Conservation (phyloP, 23 tunicate species). For the Phallusia fumigata region DNA sequence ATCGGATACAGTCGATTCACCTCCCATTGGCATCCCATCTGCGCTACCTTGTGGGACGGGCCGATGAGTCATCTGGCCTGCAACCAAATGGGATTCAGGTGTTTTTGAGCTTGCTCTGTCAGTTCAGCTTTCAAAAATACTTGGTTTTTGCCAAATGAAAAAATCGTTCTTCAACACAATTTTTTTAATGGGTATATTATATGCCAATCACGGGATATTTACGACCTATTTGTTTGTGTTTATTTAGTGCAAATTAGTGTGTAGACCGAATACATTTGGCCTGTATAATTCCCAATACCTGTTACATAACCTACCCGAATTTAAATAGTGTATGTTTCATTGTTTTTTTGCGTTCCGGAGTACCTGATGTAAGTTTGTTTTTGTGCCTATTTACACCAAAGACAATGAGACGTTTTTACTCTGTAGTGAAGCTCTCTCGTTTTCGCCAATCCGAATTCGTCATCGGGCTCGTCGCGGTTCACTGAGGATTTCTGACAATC, state of each 20-base stretch:
- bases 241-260: too few species aligned
- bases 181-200: too few species aligned
- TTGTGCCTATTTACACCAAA: too few species aligned
- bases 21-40: conserved; percentile 56
- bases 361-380: neutral
- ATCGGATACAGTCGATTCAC: conserved; percentile 37
- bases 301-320: too few species aligned
- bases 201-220: too few species aligned
- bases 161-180: too few species aligned
- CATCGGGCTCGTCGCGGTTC: conserved; percentile 19
- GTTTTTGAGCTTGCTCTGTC: neutral
- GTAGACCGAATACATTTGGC: too few species aligned
- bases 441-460: neutral
- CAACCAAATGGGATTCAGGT: conserved; percentile 71
- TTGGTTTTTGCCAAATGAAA: neutral
- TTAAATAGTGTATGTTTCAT: too few species aligned
- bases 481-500: conserved; percentile 18
- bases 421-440: conserved; percentile 25
- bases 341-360: neutral
- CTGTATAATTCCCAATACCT: too few species aligned
- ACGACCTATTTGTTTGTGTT: too few species aligned
- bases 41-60: conserved; percentile 60
- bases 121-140: neutral
- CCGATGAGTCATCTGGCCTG: conserved; percentile 54
- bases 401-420: neutral